phyloP scores from a whole-genome alignment of 2,113 vertebrate genomes.

The Rhegmatorhina hoffmannsi region DNA sequence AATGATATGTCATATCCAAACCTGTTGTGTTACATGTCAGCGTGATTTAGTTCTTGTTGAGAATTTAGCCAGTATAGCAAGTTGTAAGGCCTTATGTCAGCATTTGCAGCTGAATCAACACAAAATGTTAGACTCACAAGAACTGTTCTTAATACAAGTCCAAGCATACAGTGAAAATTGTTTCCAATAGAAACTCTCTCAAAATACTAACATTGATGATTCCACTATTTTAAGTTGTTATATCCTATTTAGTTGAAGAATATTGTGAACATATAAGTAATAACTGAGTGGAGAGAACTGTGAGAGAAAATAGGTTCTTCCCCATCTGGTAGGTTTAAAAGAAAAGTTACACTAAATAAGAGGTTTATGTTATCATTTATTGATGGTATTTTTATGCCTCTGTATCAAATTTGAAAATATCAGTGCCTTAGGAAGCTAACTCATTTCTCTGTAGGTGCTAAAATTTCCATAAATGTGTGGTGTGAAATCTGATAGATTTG shows the following conservation, averaged over 20 bases:
- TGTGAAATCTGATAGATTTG: neutral
- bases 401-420: neutral
- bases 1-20: neutral
- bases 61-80: neutral
- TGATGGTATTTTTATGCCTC: neutral
- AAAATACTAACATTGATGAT: neutral
- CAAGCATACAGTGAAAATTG: neutral
- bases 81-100: neutral
- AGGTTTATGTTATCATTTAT: neutral
- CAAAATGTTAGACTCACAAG: neutral
- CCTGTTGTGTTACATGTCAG: neutral
- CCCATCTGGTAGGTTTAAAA: neutral
- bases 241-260: neutral
- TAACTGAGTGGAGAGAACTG: neutral
- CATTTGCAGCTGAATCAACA: neutral
- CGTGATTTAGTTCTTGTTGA: neutral
- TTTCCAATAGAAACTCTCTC: neutral
- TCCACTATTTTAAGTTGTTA: neutral
- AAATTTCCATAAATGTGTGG: neutral
- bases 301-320: neutral
- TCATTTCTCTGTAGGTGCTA: slow-evolving; percentile 23
- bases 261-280: neutral
- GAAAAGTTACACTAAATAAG: neutral
- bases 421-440: neutral
- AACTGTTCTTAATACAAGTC: neutral